phyloP scores from a whole-genome alignment of 2,797 vertebrate genomes.

The Periophthalmus magnuspinnatus region DNA sequence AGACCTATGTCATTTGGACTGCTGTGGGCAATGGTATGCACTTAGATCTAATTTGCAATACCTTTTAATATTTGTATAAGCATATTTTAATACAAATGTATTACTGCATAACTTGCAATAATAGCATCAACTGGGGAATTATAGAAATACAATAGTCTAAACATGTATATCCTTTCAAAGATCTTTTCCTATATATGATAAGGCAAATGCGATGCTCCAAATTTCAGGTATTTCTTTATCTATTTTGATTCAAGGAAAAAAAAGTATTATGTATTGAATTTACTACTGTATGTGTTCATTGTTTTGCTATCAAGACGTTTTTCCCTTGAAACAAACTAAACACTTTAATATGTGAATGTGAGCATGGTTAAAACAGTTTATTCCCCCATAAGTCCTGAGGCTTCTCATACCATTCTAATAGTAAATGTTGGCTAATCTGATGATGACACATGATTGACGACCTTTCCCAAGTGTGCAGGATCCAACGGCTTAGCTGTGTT shows the following conservation, averaged over 20 bases:
- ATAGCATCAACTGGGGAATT: background rate
- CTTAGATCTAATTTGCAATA: background rate
- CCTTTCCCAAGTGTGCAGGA: slow-evolving; percentile 78
- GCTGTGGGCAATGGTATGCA: background rate
- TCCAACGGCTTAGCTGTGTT: slow-evolving; percentile 81
- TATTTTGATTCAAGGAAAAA: no score
- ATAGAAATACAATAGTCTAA: background rate
- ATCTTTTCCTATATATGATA: background rate
- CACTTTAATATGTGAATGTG: background rate
- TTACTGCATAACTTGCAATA: no score
- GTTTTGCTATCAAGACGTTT: no score
- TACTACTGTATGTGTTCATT: no score
- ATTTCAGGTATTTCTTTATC: no score
- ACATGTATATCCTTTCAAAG: background rate
- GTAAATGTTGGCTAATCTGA: slow-evolving; percentile 75
- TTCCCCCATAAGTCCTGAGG: slow-evolving; percentile 12
- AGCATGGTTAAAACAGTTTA: background rate
- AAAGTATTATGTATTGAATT: no score
- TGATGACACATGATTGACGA: slow-evolving; percentile 76
- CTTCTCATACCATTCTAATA: slow-evolving; percentile 29
- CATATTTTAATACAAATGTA: background rate
- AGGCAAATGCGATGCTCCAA: no score
- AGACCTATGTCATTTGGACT: background rate
- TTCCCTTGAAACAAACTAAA: no score
- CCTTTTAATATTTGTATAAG: background rate